Evolutionary conservation across 1,140 invertebrate species (phyloP), one percentile per base, ranked within the genome.

Genomic region (Dufourea novaeangliae): DNA sequence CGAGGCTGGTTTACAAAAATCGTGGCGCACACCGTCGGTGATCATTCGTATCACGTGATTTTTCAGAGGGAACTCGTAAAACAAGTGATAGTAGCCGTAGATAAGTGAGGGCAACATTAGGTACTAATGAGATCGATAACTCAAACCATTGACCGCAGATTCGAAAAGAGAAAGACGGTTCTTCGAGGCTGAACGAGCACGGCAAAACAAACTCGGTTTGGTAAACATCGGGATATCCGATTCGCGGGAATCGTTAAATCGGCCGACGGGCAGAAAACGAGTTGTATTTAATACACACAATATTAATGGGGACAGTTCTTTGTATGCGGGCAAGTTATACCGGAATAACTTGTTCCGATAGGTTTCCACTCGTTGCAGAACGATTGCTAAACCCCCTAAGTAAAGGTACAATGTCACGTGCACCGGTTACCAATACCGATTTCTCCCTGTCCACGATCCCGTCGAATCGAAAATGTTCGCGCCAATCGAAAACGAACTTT

Each of bases 281-380:
- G 61, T 54, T 37, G 61, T 41, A 64, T 79, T 84, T 84, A 84
- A 84, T 84, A 77, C 69, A 76, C 68, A 64, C 82, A 71, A 84
- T 84, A 84, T 84, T 84, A 84, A 84, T 64, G 81, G 72, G 78
- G 67, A 63, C 71, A 84, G 63, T 62, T 84, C 78, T 85, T 85
- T 85, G 82, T 84, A 37, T 63, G 44, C 41, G 64, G 57, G 72
- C 82, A 64, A 85, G 83, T 85, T 85, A 78, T 80, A 85, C 83
- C 70, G 79, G 84, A 78, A 85, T 85, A 85, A 84, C 82, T 84
- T 25, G 84, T 85, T 84, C 77, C 66, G 56, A 85, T 78, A 64
- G 52, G 61, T 77, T 67, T 50, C 70, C 79, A 71, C 56, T 79
- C n/a, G 41, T 11, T 57, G 52, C 32, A 25, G 50, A 34, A 85